These are phyloP conservation scores for Hydriomena furcata DNA, from an alignment of 2,888 invertebrate genomes.

Conservation along the genomic window DNA sequence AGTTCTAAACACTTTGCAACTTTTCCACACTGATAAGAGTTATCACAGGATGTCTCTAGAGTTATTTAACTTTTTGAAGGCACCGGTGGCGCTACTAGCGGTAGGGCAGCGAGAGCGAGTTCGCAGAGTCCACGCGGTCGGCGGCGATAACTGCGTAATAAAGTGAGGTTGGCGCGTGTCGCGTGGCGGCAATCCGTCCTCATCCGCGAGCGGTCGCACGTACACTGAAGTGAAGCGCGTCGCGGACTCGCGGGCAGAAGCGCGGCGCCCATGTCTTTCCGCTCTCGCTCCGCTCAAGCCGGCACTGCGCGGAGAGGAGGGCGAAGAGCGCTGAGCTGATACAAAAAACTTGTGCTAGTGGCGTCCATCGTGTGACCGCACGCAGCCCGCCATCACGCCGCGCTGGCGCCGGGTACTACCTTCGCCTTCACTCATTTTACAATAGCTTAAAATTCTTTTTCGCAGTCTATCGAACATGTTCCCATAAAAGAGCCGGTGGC, in stretches of 20 bases:
- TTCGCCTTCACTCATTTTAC: slow-evolving; percentile 37
- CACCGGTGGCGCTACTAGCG: slow-evolving; percentile 32
- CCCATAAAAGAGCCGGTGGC: slow-evolving; percentile 24
- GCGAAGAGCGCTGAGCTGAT: slow-evolving; percentile 56
- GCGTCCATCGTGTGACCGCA: slow-evolving; percentile 64
- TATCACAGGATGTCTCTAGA: slow-evolving; percentile 58
- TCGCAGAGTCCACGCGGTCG: slow-evolving; percentile 74
- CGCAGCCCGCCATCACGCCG: slow-evolving; percentile 52
- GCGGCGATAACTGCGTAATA: slow-evolving; percentile 79
- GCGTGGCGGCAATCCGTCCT: slow-evolving; percentile 61
- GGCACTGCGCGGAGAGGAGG: slow-evolving; percentile 45
- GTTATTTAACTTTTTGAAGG: slow-evolving; percentile 36
- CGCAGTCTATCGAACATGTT: slow-evolving; percentile 47
- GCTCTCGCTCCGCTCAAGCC: slow-evolving; percentile 34
- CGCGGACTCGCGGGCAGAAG: slow-evolving; percentile 50
- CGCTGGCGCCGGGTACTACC: slow-evolving; percentile 39
- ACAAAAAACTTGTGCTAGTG: slow-evolving; percentile 53
- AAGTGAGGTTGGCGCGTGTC: slow-evolving; percentile 58
- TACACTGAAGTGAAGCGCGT: slow-evolving; percentile 65
- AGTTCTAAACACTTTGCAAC: slow-evolving; percentile 68
- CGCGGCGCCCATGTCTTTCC: slow-evolving; percentile 66
- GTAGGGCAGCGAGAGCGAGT: slow-evolving; percentile 44
- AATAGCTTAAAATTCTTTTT: slow-evolving; percentile 53
- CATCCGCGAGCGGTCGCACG: slow-evolving; percentile 74
- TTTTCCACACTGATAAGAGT: slow-evolving; percentile 75